A percentile compares a stretch with the other conserved stretches of the same genome.
These are phyloP conservation scores for Psilopogon haemacephalus DNA, from an alignment of 2,113 vertebrate genomes.

Conservation along the genomic window DNA sequence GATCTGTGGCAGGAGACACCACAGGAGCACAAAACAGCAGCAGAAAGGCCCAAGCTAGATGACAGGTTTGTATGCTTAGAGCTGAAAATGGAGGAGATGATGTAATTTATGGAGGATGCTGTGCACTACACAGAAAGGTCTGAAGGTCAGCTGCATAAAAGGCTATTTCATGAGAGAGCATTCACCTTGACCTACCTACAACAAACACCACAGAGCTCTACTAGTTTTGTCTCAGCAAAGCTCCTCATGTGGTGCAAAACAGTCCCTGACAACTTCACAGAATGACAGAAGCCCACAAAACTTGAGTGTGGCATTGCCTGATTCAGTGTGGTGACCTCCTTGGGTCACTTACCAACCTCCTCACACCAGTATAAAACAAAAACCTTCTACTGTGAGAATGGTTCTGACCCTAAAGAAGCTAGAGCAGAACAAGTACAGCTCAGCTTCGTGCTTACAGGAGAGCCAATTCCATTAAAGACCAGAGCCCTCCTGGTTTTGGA, in stretches of 20 bases:
- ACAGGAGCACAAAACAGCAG: neutral
- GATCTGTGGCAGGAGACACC: neutral
- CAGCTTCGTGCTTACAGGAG: neutral
- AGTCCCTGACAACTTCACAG: neutral
- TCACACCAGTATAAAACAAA: neutral
- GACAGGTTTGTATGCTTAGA: neutral
- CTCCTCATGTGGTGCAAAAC: neutral
- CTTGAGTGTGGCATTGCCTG: accelerated
- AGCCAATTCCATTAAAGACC: neutral
- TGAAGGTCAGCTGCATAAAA: neutral
- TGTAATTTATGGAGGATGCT: neutral
- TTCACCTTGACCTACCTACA: neutral
- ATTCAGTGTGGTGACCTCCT: neutral
- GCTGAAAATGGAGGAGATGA: neutral
- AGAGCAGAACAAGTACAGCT: neutral
- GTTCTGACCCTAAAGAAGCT: neutral
- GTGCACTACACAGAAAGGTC: neutral
- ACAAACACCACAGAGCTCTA: neutral
- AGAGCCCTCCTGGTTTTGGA: neutral
- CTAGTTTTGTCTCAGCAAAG: neutral
- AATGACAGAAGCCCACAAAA: neutral
- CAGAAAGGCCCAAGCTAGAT: neutral
- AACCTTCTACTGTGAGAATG: neutral
- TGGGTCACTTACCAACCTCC: neutral
- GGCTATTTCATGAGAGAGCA: neutral